Percentiles rank a stretch among this genome's conserved stretches.
phyloP scores from a whole-genome alignment of 1,140 invertebrate genomes.

The Drosophila pseudoobscura region DNA sequence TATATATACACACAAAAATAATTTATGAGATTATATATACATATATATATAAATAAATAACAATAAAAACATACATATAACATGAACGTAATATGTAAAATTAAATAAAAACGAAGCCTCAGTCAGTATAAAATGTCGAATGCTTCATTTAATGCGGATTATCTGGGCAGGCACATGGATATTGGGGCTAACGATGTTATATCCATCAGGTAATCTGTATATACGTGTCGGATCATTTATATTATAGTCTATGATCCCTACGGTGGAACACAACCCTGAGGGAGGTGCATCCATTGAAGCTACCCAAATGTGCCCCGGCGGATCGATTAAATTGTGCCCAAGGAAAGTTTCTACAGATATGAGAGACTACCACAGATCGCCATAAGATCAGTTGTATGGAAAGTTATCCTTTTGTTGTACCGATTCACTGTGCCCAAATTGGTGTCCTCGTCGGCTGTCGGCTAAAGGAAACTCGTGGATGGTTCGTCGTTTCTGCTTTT shows the following conservation, averaged over 20 bases:
- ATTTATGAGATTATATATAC: conserved; percentile 83
- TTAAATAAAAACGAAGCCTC: conserved; percentile 82
- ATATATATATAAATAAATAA: conserved; percentile 58
- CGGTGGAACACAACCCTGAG: too few species aligned
- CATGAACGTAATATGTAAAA: conserved; percentile 76
- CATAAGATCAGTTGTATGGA: too few species aligned
- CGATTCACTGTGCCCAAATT: conserved; percentile 4
- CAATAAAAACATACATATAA: conserved; percentile 22
- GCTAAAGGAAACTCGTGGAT: background rate
- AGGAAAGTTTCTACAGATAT: too few species aligned
- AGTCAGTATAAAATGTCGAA: conserved; percentile 78
- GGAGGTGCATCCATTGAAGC: too few species aligned
- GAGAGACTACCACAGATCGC: too few species aligned
- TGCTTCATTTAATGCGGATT: conserved; percentile 39
- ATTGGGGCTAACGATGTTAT: conserved; percentile 1
- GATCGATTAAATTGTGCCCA: too few species aligned
- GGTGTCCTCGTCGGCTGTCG: background rate
- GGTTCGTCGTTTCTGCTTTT: conserved; percentile 47
- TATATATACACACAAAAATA: conserved; percentile 70
- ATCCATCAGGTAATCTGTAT: conserved; percentile 15
- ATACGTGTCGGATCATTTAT: conserved; percentile 9
- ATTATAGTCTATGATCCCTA: too few species aligned
- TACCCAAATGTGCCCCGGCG: too few species aligned
- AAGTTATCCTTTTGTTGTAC: background rate
- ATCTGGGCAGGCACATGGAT: background rate